Evolutionary conservation across 1,140 invertebrate species (phyloP), one percentile per base, ranked within the genome.

Genomic region (Lepidurus apus): DNA sequence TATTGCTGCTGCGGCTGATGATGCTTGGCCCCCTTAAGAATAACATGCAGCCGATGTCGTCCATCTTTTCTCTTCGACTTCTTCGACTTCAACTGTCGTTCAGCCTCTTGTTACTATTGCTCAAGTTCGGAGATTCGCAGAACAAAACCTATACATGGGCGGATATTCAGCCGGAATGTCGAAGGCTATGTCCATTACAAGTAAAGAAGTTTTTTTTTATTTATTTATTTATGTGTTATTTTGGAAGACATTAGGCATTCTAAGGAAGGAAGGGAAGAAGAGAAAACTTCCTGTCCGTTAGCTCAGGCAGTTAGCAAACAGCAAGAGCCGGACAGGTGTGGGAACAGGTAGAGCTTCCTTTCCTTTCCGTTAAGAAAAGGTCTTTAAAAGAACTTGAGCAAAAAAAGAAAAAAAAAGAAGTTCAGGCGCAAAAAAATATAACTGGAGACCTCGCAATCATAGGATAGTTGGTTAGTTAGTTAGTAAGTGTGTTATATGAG

Each of bases 281-380:
- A 7, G 10, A 47, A 65, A 65, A 65, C 53, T 65, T 65, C 53
- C 53, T 65, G 53, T 65, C 53, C 53, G 53, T 65, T 65, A 34
- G 34, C 34, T 34, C 34, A 3, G 34, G 34, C 34, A 34, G 34
- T 34, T 34, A 65, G 53, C 17, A 65, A 21, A 65, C 9, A n/a
- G 17, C 13, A 21, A 13, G n/a, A 65, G 17, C 53, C 17, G 17
- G 53, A 21, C 53, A 65, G 53, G 53, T 65, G 34, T 34, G n/a
- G 21, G 53, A n/a, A 65, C 53, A 65, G n/a, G 53, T 65, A 65
- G 53, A 65, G 53, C 53, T 65, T 65, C 53, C 53, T 65, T 65
- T 3, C 34, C 34, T 34, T 34, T 34, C 34, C 34, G 34, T 34
- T 4, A 4, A 34, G 1, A 34, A 34, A 34, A 34, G 34, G 34